A percentile compares a stretch with the other conserved stretches of the same genome.
phyloP scores from a whole-genome alignment of 2,113 vertebrate genomes.

The Cyanoderma ruficeps region DNA sequence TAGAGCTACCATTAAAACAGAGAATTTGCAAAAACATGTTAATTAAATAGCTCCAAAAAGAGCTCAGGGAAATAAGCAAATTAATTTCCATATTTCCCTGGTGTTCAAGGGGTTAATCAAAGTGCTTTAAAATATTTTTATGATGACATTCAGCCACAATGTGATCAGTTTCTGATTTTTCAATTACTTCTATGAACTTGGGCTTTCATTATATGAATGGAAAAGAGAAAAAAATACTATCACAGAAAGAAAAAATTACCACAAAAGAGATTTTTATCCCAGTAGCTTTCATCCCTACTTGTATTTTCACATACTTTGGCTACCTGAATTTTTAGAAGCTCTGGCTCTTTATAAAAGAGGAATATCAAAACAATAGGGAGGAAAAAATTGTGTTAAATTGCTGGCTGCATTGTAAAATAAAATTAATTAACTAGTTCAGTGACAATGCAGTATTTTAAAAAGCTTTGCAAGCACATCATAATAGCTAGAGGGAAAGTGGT shows the following conservation, averaged over 20 bases:
- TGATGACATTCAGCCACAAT: background rate
- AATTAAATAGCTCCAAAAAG: background rate
- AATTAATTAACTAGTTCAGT: background rate
- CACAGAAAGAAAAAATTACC: background rate
- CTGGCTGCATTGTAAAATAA: background rate
- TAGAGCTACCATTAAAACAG: background rate
- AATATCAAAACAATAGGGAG: background rate
- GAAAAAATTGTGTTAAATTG: rapidly evolving
- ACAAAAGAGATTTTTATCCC: background rate
- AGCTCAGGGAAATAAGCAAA: background rate
- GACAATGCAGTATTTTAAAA: background rate
- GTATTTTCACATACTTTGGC: background rate
- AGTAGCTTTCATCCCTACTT: background rate
- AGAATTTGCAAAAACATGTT: background rate
- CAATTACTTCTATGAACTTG: background rate
- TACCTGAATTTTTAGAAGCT: background rate
- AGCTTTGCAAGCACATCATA: background rate
- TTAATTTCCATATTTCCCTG: constrained; percentile 3
- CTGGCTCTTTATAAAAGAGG: background rate
- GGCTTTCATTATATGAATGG: background rate
- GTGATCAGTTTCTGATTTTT: background rate
- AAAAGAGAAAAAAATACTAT: background rate
- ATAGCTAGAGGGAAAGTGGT: background rate
- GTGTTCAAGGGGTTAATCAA: constrained; percentile 30
- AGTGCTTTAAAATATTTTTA: background rate